Evolutionary conservation across 2,113 vertebrate genomes (phyloP).

Genomic region (Oryzias melastigma): DNA sequence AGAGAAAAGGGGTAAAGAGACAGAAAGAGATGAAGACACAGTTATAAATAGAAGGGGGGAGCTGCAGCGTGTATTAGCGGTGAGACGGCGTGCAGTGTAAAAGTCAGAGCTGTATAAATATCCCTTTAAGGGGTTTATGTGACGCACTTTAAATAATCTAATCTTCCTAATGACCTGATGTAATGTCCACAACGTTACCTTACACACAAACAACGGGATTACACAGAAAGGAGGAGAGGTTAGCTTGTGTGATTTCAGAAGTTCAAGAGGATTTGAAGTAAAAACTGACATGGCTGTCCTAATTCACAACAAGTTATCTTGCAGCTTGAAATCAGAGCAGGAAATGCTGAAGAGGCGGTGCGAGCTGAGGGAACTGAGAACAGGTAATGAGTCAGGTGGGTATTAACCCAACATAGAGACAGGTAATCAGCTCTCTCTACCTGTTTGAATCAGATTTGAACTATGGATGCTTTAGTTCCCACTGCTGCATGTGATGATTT

Average conservation of each 20-base stretch:
- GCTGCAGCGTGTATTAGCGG: constrained; percentile 24
- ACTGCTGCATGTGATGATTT: constrained; percentile 4
- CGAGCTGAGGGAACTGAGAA: constrained; percentile 24
- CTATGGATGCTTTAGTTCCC: neutral
- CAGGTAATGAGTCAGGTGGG: constrained; percentile 18
- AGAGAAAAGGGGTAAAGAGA: constrained; percentile 21
- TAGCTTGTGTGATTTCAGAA: neutral
- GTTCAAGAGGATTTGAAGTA: constrained; percentile 3
- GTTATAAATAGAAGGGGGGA: constrained; percentile 48
- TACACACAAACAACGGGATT: constrained; percentile 16
- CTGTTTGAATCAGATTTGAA: neutral
- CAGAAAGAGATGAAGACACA: constrained; percentile 17
- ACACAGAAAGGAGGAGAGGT: constrained; percentile 4
- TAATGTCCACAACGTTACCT: neutral
- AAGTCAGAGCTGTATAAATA: constrained; percentile 52
- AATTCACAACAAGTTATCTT: constrained; percentile 33
- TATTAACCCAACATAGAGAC: constrained; percentile 10
- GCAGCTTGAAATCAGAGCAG: constrained; percentile 33
- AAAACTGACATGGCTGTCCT: constrained; percentile 31
- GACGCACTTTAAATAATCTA: constrained; percentile 50
- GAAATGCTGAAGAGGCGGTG: constrained; percentile 28
- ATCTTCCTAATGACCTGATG: constrained; percentile 29
- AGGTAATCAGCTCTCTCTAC: neutral
- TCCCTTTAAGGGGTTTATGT: constrained; percentile 59
- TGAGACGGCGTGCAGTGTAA: constrained; percentile 19